Evolutionary conservation across 2,113 vertebrate species (phyloP).

Genomic region (Phylloscopus trochiloides): DNA sequence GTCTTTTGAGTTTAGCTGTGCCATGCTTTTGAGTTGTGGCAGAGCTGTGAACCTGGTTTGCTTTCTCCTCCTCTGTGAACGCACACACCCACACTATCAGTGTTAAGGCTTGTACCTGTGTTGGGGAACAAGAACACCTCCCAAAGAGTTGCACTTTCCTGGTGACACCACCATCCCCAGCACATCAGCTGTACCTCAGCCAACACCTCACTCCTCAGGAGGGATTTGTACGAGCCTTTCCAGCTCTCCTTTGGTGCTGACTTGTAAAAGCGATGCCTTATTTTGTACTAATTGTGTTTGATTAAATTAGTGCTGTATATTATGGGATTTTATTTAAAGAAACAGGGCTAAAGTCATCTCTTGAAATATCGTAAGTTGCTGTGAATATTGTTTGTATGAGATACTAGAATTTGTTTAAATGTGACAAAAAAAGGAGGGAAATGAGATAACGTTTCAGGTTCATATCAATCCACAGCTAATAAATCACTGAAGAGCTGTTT

Average conservation of each 20-base stretch:
- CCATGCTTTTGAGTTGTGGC: background rate
- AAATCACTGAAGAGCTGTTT: constrained; percentile 25
- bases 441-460: constrained; percentile 47
- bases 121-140: constrained; percentile 51
- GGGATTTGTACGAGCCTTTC: constrained; percentile 50
- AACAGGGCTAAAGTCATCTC: constrained; percentile 81
- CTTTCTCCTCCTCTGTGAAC: constrained; percentile 26
- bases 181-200: constrained; percentile 15
- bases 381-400: constrained; percentile 69
- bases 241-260: constrained; percentile 84
- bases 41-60: constrained; percentile 42
- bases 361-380: constrained; percentile 61
- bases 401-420: constrained; percentile 51
- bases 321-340: constrained; percentile 64
- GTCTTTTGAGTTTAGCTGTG: background rate
- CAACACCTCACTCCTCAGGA: background rate
- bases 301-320: constrained; percentile 71
- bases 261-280: constrained; percentile 90
- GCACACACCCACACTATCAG: background rate
- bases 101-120: constrained; percentile 42
- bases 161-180: background rate
- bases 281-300: constrained; percentile 77
- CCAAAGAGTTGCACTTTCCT: constrained; percentile 61
- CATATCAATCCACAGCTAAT: constrained; percentile 43
- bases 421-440: constrained; percentile 33